phyloP scores from a whole-genome alignment of 2,113 vertebrate genomes.

The Antechinus stuartii region DNA sequence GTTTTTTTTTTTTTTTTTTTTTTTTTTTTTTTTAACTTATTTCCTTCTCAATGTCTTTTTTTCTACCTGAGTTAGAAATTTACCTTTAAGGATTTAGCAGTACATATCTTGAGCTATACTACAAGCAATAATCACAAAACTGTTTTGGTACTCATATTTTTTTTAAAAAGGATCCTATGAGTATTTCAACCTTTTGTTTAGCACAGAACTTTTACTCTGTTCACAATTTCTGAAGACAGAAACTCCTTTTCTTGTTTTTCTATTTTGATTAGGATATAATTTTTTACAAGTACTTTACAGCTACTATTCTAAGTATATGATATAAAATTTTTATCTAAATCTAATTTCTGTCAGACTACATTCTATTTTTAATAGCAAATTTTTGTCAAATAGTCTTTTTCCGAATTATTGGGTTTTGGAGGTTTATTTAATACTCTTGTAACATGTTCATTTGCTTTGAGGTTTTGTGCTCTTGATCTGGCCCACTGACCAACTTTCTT shows the following conservation, averaged over 20 bases:
- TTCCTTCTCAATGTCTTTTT: background rate
- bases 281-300: background rate
- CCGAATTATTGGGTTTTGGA: background rate
- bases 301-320: background rate
- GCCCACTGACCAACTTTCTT: background rate
- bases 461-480: background rate
- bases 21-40: background rate
- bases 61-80: background rate
- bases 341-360: background rate
- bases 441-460: background rate
- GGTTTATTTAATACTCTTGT: background rate
- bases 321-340: background rate
- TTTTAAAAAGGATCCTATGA: background rate
- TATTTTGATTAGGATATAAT: background rate
- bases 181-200: background rate
- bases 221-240: background rate
- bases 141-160: background rate
- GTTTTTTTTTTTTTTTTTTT: background rate
- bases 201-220: background rate
- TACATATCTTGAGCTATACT: background rate
- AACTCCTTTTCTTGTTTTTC: background rate
- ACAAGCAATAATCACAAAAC: background rate
- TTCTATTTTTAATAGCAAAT: background rate
- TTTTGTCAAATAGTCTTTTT: background rate
- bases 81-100: background rate